A percentile compares a stretch with the other conserved stretches of the same genome.
These are phyloP conservation scores for Ailuropoda melanoleuca DNA, from an alignment of 2,113 vertebrate species.

Conservation along the genomic window DNA sequence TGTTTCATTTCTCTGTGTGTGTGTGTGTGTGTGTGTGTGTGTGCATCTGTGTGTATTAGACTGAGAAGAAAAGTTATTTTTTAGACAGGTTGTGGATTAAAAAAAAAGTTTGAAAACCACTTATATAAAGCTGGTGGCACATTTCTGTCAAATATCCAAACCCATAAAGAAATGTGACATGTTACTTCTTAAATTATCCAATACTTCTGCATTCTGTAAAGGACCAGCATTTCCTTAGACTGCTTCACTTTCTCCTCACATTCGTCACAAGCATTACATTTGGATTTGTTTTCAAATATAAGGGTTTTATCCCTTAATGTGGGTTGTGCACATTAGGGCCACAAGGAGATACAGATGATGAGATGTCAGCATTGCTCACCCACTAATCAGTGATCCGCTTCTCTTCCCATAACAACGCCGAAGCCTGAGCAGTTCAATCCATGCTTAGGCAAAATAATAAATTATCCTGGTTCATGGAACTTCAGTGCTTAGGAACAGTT, in stretches of 20 bases:
- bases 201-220: background rate
- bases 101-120: background rate
- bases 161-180: background rate
- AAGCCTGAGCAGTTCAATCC: background rate
- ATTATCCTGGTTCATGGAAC: background rate
- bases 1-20: background rate
- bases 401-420: background rate
- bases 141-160: background rate
- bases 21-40: background rate
- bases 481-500: background rate
- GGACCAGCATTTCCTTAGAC: background rate
- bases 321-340: background rate
- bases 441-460: background rate
- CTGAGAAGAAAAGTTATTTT: background rate
- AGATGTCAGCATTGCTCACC: background rate
- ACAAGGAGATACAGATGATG: background rate
- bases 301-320: slow-evolving; percentile 2
- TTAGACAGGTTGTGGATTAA: background rate
- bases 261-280: background rate
- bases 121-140: background rate
- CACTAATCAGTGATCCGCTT: background rate
- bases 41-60: background rate
- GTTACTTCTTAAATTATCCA: slow-evolving; percentile 49
- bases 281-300: slow-evolving; percentile 27
- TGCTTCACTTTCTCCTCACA: slow-evolving; percentile 27